A percentile compares a stretch with the other conserved stretches of the same genome.
Conservation (phyloP, 2,888 invertebrate species). For the Xestia sexstrigata region DNA sequence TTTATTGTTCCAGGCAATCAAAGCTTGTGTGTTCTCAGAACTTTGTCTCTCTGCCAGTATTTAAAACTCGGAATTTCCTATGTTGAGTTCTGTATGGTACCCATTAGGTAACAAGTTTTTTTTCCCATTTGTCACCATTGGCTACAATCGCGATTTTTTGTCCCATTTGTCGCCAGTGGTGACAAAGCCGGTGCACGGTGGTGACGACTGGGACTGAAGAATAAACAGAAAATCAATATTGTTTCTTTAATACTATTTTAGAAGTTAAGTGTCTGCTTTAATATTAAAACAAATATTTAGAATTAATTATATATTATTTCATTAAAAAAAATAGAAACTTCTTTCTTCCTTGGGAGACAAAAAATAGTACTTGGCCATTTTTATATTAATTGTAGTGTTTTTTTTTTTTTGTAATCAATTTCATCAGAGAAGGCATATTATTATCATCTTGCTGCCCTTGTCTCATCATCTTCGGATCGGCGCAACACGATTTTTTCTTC, state of each 20-base stretch:
- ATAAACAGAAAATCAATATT: conserved; percentile 1
- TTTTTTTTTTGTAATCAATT: neutral
- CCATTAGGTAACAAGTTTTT: too few relatives aligned
- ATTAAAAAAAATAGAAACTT: neutral
- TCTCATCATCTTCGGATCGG: too few relatives aligned
- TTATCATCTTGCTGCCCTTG: too few relatives aligned
- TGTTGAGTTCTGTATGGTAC: neutral
- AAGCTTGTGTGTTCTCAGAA: conserved; percentile 9
- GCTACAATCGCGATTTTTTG: neutral
- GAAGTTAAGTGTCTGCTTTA: neutral
- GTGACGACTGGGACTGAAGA: neutral
- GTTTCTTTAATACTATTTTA: neutral
- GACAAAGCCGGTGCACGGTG: too few relatives aligned
- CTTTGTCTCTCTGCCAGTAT: neutral
- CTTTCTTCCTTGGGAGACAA: too few relatives aligned
- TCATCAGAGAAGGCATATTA: neutral
- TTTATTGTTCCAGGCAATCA: conserved; percentile 5
- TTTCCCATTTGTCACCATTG: neutral
- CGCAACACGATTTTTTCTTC: too few relatives aligned
- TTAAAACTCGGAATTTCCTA: neutral
- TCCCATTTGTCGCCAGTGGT: neutral
- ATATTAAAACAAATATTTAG: conserved; percentile 10
- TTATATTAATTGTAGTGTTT: neutral
- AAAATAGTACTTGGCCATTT: too few relatives aligned
- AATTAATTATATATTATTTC: conserved; percentile 27